A percentile compares a stretch with the other conserved stretches of the same genome.
phyloP scores from a whole-genome alignment of 92 coral and sea anemone genomes.

The Porites rus region DNA sequence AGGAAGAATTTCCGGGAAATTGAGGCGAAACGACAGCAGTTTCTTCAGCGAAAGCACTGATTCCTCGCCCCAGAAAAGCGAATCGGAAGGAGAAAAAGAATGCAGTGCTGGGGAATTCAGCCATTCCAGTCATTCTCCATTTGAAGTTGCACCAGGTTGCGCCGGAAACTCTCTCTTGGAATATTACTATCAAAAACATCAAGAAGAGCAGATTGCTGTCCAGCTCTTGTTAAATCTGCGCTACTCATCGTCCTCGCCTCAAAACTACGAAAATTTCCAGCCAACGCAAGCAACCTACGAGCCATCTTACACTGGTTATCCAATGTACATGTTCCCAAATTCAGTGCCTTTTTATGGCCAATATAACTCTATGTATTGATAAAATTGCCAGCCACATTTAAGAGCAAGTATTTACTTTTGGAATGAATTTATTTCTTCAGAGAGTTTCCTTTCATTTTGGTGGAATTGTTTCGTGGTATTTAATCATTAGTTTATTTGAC shows the following conservation, averaged over 20 bases:
- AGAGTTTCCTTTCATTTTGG: too few species aligned
- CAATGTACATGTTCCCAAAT: slow-evolving; percentile 47
- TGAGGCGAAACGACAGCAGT: slow-evolving; percentile 42
- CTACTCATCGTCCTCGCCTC: slow-evolving; percentile 75
- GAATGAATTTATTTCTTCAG: background rate
- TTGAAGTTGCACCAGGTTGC: slow-evolving; percentile 61
- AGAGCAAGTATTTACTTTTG: background rate
- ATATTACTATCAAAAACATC: slow-evolving; percentile 90
- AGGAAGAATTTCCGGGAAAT: slow-evolving; percentile 34
- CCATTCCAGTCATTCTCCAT: slow-evolving; percentile 61
- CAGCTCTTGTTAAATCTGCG: slow-evolving; percentile 91
- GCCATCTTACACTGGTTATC: slow-evolving; percentile 35
- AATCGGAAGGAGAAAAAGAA: slow-evolving; percentile 68
- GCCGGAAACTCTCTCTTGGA: slow-evolving; percentile 69
- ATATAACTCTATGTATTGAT: slow-evolving; percentile 39
- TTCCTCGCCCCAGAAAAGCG: slow-evolving; percentile 72
- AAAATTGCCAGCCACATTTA: background rate
- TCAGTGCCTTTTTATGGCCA: slow-evolving; percentile 44
- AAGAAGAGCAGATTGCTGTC: slow-evolving; percentile 94
- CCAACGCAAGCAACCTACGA: slow-evolving; percentile 42
- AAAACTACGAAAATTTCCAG: slow-evolving; percentile 43
- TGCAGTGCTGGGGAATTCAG: slow-evolving; percentile 52
- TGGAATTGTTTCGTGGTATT: background rate
- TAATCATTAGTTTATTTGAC: background rate
- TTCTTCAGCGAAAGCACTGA: slow-evolving; percentile 62